Percentiles rank a stretch among this genome's conserved stretches.
phyloP scores from a whole-genome alignment of 2,113 vertebrate species.

The Zosterops hypoxanthus region DNA sequence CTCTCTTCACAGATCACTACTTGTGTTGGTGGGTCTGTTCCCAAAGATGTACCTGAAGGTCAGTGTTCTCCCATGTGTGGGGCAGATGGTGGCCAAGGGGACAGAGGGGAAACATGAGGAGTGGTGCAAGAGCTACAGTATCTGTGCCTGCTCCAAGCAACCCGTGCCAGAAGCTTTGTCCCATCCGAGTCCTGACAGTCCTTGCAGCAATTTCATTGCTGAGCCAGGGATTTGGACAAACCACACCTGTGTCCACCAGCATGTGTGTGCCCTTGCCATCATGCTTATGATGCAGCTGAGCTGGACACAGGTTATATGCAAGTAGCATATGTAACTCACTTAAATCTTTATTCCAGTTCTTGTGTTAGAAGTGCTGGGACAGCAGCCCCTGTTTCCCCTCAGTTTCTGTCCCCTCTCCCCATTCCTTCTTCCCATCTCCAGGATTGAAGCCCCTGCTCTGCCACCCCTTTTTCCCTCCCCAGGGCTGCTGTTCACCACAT shows the following conservation, averaged over 20 bases:
- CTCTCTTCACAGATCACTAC: neutral
- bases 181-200: rapidly evolving
- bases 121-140: rapidly evolving
- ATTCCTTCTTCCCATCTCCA: constrained; percentile 21
- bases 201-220: neutral
- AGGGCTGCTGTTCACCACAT: constrained; percentile 69
- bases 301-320: neutral
- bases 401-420: constrained; percentile 4
- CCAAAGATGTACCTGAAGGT: rapidly evolving
- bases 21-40: rapidly evolving
- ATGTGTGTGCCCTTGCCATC: too few species aligned
- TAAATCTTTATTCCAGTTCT: constrained; percentile 25
- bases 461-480: constrained; percentile 20
- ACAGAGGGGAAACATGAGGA: neutral
- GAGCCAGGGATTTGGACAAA: neutral
- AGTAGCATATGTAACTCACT: neutral
- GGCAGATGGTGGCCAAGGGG: neutral
- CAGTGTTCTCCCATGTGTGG: neutral
- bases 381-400: constrained; percentile 56
- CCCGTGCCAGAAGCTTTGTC: neutral
- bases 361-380: constrained; percentile 20
- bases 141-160: neutral
- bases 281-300: neutral
- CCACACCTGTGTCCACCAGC: neutral
- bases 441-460: constrained; percentile 14